Evolutionary conservation across 1,140 invertebrate species (phyloP).

Genomic region (Drosophila oshimai): DNA sequence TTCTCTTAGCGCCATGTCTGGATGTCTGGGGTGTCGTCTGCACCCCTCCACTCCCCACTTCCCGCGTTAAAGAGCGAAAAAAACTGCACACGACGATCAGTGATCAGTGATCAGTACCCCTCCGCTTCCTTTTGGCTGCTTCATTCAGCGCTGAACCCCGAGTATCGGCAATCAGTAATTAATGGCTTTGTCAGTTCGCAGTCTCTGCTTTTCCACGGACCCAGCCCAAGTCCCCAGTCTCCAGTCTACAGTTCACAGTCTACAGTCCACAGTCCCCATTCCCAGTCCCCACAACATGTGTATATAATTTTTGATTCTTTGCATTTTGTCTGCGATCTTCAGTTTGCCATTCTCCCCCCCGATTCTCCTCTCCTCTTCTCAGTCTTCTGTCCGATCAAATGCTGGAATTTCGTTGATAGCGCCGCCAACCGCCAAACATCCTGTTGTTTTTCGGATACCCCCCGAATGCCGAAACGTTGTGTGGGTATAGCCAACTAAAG

Average conservation of each 20-base stretch:
- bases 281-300: constrained; percentile 36
- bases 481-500: neutral
- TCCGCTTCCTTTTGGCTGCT: neutral
- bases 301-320: constrained; percentile 69
- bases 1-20: constrained; percentile 68
- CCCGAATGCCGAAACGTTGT: neutral
- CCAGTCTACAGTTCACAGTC: neutral
- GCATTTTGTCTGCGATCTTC: constrained; percentile 73
- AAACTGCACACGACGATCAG: neutral
- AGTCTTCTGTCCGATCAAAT: constrained; percentile 58
- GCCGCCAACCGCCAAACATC: constrained; percentile 71
- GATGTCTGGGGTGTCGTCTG: constrained; percentile 52
- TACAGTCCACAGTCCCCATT: neutral
- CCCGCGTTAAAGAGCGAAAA: neutral
- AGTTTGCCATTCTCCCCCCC: constrained; percentile 1
- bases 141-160: constrained; percentile 61
- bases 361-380: neutral
- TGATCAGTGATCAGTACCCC: neutral
- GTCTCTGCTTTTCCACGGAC: constrained; percentile 4
- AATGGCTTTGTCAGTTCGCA: constrained; percentile 67
- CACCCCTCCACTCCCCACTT: neutral
- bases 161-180: constrained; percentile 78
- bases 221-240: neutral
- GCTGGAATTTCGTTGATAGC: constrained; percentile 77
- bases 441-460: constrained; percentile 54